Evolutionary conservation across 2,888 invertebrate species (phyloP).

Genomic region (Parthenolecanium corni): DNA sequence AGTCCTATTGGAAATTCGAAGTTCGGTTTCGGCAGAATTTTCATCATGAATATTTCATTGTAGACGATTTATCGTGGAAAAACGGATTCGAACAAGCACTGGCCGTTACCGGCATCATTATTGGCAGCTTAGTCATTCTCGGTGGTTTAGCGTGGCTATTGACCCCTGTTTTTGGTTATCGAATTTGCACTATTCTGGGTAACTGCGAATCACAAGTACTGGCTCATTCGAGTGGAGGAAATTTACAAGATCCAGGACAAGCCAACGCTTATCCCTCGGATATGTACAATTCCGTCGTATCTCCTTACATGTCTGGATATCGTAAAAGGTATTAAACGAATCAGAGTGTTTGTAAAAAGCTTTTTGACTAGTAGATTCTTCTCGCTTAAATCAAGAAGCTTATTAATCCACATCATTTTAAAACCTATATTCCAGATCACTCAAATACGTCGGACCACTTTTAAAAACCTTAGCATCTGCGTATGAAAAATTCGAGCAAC

Average conservation of each 20-base stretch:
- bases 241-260: not conserved
- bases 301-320: not conserved
- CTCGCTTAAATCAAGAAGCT: too few relatives aligned
- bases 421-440: not conserved
- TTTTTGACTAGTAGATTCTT: too few relatives aligned
- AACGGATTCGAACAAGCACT: not conserved
- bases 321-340: not conserved
- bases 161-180: not conserved
- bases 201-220: not conserved
- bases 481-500: not conserved
- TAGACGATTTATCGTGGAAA: not conserved
- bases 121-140: not conserved
- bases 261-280: not conserved
- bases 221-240: not conserved
- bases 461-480: not conserved
- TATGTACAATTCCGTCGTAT: not conserved
- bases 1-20: too few relatives aligned
- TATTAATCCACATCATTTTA: too few relatives aligned
- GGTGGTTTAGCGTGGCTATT: not conserved
- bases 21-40: too few relatives aligned
- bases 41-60: too few relatives aligned
- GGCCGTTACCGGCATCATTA: not conserved
- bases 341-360: too few relatives aligned
- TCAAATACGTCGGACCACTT: not conserved
- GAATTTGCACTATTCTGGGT: not conserved